Percentiles rank a stretch among this genome's conserved stretches.
Conservation (phyloP, 2,113 vertebrate species). For the Pardalotus punctatus region DNA sequence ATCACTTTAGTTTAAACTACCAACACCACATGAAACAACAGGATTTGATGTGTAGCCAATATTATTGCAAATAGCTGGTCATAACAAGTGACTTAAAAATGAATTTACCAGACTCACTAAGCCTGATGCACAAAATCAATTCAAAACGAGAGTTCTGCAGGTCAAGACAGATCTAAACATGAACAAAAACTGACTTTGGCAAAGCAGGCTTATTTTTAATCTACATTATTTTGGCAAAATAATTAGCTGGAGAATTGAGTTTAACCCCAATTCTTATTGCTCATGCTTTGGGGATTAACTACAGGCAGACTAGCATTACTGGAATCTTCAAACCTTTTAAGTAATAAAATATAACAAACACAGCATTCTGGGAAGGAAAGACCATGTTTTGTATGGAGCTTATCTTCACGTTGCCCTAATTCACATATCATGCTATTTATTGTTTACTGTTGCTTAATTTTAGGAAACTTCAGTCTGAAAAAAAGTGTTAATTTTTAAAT, state of each 20-base stretch:
- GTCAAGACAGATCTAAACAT: neutral
- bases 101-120: neutral
- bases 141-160: neutral
- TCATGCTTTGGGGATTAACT: neutral
- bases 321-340: neutral
- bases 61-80: neutral
- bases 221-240: neutral
- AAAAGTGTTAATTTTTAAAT: slow-evolving; percentile 12
- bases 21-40: neutral
- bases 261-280: neutral
- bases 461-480: neutral
- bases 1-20: neutral
- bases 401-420: neutral
- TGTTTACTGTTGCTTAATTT: slow-evolving; percentile 19
- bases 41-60: neutral
- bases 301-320: neutral
- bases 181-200: neutral
- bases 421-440: neutral
- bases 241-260: neutral
- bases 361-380: neutral
- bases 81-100: neutral
- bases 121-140: neutral
- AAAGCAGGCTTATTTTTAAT: neutral
- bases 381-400: neutral
- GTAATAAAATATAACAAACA: neutral